phyloP scores from a whole-genome alignment of 2,888 invertebrate species.

The Acronicta aceris region DNA sequence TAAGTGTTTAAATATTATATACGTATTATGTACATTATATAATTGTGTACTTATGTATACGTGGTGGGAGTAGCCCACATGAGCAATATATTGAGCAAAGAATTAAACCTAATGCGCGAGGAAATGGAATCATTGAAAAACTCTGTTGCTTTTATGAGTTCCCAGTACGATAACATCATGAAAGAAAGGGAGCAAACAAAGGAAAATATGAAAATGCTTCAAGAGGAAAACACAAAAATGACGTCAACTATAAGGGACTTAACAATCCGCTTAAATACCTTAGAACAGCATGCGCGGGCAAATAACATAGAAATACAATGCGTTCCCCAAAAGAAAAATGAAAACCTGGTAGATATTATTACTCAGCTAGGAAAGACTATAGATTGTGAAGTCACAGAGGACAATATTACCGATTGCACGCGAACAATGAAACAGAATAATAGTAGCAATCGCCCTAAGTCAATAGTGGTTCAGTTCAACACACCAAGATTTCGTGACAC shows the following conservation, averaged over 20 bases:
- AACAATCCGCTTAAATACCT: constrained; percentile 1
- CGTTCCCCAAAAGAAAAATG: constrained; percentile 6
- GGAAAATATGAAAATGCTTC: neutral
- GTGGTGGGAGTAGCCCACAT: no score
- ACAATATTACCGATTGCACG: constrained; percentile 5
- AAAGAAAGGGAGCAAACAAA: neutral
- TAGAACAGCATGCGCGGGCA: constrained; percentile 5
- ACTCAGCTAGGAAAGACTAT: constrained; percentile 1
- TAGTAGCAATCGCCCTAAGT: constrained; percentile 11
- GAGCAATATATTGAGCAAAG: constrained; percentile 8
- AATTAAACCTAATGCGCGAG: constrained; percentile 4
- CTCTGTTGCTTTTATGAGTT: constrained; percentile 4
- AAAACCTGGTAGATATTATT: constrained; percentile 6
- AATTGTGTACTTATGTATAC: no score
- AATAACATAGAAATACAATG: constrained; percentile 13
- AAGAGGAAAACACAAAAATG: constrained; percentile 1
- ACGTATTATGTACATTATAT: no score
- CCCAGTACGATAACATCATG: constrained; percentile 6
- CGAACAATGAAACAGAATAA: constrained; percentile 11
- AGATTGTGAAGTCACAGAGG: constrained; percentile 3
- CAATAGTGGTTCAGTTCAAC: constrained; percentile 17
- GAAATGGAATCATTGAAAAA: neutral
- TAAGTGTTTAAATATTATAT: no score
- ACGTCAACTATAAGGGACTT: neutral
- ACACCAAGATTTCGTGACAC: constrained; percentile 15